Conservation (phyloP, 2,888 invertebrate genomes). For the Apodemia mormo region DNA sequence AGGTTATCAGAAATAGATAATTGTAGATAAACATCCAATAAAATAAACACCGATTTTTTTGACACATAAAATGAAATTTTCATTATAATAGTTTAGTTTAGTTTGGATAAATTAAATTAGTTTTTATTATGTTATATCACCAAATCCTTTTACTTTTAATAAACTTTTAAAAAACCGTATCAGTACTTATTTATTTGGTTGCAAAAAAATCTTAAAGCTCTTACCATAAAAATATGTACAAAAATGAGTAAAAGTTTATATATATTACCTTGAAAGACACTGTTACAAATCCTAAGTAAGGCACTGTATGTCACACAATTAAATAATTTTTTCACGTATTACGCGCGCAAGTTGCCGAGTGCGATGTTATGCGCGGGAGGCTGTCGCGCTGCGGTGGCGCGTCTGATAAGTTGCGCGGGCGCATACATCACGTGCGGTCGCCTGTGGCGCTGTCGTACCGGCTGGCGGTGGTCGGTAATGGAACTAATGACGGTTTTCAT, state of each 20-base stretch:
- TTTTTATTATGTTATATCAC: too few relatives aligned
- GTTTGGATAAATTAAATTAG: too few relatives aligned
- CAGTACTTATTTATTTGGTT: too few relatives aligned
- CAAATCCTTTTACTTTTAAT: too few relatives aligned
- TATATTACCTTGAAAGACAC: conserved; percentile 42
- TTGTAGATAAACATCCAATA: too few relatives aligned
- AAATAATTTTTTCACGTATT: conserved; percentile 51
- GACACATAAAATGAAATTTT: too few relatives aligned
- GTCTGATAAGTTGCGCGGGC: conserved; percentile 70
- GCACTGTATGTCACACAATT: conserved; percentile 23
- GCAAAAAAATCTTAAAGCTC: too few relatives aligned
- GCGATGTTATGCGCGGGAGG: conserved; percentile 66
- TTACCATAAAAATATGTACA: neutral
- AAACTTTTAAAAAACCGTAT: too few relatives aligned
- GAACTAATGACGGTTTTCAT: conserved; percentile 69
- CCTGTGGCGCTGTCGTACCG: conserved; percentile 61
- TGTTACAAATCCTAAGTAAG: conserved; percentile 27
- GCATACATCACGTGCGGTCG: conserved; percentile 73
- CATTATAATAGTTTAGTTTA: too few relatives aligned
- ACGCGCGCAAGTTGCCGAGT: conserved; percentile 65
- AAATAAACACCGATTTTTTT: too few relatives aligned
- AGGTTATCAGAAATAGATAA: too few relatives aligned
- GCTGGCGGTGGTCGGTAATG: conserved; percentile 49
- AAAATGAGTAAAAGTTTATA: neutral
- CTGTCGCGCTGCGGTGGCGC: conserved; percentile 69